Conservation (phyloP, 2,113 vertebrate species). For the Chionis minor region DNA sequence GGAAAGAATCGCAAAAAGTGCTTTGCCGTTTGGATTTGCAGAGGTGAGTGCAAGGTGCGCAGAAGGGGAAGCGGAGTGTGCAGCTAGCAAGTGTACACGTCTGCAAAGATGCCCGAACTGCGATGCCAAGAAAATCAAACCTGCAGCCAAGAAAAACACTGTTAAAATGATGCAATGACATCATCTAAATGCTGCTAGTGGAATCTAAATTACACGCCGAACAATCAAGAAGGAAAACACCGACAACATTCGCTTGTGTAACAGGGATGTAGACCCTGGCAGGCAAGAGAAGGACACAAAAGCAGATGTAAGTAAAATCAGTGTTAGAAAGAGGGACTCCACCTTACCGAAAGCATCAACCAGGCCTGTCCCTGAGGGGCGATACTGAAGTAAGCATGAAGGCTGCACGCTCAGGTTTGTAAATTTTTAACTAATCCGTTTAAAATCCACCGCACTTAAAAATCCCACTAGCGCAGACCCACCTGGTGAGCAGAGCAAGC, state of each 20-base stretch:
- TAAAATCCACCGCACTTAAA: not conserved
- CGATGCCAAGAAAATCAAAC: slow-evolving; percentile 31
- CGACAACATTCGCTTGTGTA: not conserved
- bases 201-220: not conserved
- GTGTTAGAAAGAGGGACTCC: not conserved
- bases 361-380: not conserved
- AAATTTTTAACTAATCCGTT: not conserved
- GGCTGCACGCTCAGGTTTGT: not conserved
- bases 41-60: not conserved
- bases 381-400: not conserved
- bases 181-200: not conserved
- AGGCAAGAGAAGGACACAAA: not conserved
- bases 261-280: not conserved
- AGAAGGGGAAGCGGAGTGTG: accelerated
- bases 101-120: not conserved
- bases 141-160: slow-evolving; percentile 43
- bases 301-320: not conserved
- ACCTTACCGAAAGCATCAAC: not conserved
- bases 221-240: slow-evolving; percentile 33
- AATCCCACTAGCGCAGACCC: not conserved
- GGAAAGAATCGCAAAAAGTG: not conserved
- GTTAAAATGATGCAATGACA: slow-evolving; percentile 1
- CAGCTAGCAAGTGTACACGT: not conserved
- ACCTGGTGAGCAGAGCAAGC: not conserved
- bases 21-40: not conserved